phyloP scores from a whole-genome alignment of 1,140 invertebrate genomes.

The Paraescarpia echinospica region DNA sequence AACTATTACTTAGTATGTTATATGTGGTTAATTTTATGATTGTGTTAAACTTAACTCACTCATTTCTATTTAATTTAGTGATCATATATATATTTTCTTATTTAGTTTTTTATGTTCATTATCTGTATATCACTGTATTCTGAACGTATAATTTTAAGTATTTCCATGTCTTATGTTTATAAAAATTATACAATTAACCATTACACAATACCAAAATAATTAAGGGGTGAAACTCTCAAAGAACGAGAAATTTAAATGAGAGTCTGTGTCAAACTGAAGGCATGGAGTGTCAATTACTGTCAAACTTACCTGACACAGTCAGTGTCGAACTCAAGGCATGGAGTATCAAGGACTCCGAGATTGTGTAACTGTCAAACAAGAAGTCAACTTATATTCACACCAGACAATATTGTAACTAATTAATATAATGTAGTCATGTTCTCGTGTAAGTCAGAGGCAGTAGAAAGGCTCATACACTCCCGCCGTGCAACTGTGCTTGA shows the following conservation, averaged over 20 bases:
- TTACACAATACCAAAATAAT: background rate
- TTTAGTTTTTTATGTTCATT: no score
- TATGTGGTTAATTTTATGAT: no score
- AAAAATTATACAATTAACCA: slow-evolving; percentile 1
- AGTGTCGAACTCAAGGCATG: slow-evolving; percentile 89
- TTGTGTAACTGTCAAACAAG: slow-evolving; percentile 72
- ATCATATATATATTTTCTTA: no score
- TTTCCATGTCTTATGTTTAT: background rate
- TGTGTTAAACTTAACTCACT: no score
- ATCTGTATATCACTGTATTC: no score
- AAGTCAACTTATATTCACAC: background rate
- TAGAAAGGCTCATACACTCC: background rate
- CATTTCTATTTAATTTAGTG: no score
- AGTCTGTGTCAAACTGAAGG: no score
- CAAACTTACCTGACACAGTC: slow-evolving; percentile 73
- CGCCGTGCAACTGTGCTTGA: background rate
- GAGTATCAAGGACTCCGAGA: slow-evolving; percentile 81
- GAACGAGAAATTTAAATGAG: slow-evolving; percentile 70
- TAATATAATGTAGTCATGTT: background rate
- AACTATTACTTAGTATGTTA: no score
- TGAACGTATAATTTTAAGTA: no score
- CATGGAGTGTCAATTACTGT: no score
- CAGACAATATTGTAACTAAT: background rate
- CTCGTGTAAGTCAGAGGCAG: background rate
- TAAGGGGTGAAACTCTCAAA: no score